A percentile compares a stretch with the other conserved stretches of the same genome.
These are phyloP conservation scores for Argyrosomus japonicus DNA, from an alignment of 2,113 vertebrate species.

Conservation along the genomic window DNA sequence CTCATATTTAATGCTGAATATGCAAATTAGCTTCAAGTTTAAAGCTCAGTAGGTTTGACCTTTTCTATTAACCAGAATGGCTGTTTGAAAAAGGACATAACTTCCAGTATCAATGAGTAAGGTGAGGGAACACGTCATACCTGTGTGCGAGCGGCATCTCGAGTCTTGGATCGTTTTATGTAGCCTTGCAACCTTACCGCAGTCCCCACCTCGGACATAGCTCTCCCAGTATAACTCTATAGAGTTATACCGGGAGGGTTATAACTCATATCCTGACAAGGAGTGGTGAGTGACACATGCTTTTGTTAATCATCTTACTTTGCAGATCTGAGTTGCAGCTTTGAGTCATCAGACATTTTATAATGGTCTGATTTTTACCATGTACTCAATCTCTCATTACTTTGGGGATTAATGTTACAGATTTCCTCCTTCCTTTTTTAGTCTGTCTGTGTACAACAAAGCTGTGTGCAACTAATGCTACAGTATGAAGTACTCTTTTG, in stretches of 20 bases:
- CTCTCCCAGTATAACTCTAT: too few species aligned
- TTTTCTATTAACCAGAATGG: too few species aligned
- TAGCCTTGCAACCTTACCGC: slow-evolving; percentile 64
- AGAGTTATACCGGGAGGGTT: slow-evolving; percentile 76
- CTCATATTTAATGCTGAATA: not conserved
- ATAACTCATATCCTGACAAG: slow-evolving; percentile 83
- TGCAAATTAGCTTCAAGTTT: not conserved
- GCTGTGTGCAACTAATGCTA: not conserved
- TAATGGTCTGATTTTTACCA: too few species aligned
- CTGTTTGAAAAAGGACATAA: too few species aligned
- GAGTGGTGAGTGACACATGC: slow-evolving; percentile 83
- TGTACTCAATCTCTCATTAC: too few species aligned
- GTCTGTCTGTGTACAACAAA: not conserved
- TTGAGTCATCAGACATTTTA: not conserved
- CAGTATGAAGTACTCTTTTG: too few species aligned
- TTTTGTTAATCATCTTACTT: not conserved
- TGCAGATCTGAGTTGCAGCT: not conserved
- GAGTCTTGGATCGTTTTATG: slow-evolving; percentile 67
- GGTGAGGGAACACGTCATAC: too few species aligned
- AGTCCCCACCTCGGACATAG: slow-evolving; percentile 59
- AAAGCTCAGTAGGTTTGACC: not conserved
- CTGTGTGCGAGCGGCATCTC: too few species aligned
- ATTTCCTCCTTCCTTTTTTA: not conserved
- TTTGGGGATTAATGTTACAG: too few species aligned
- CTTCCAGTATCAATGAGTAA: too few species aligned